A percentile compares a stretch with the other conserved stretches of the same genome.
These are phyloP conservation scores for Cyprinella venusta DNA, from an alignment of 2,797 vertebrate genomes.

Conservation along the genomic window DNA sequence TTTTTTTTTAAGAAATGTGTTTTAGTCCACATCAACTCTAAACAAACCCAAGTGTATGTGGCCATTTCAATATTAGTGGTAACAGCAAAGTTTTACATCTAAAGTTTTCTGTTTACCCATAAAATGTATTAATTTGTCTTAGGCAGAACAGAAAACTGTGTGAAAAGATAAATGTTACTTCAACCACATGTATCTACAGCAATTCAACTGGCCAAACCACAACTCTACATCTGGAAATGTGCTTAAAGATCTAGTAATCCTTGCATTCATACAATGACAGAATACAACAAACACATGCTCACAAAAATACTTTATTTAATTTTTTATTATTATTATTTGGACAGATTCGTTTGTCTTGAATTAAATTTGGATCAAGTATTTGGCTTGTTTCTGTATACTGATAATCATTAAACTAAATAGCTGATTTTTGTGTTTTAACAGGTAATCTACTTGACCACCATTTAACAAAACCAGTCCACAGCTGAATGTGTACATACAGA, in stretches of 20 bases:
- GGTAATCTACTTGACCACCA: neutral
- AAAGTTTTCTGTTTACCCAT: neutral
- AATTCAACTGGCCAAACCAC: neutral
- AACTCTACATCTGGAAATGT: neutral
- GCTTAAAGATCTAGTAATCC: neutral
- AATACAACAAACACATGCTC: neutral
- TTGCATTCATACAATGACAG: neutral
- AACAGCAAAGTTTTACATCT: neutral
- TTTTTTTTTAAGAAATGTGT: too few species aligned
- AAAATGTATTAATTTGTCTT: neutral
- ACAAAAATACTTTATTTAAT: neutral
- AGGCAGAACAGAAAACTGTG: neutral
- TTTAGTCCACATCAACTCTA: too few species aligned
- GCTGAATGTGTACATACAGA: neutral
- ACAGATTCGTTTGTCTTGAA: neutral
- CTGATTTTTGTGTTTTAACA: neutral
- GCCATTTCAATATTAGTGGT: too few species aligned
- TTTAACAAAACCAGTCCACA: neutral
- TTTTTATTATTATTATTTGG: neutral
- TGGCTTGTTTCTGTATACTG: neutral
- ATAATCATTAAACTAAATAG: neutral
- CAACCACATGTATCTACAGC: neutral
- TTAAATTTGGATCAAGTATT: neutral
- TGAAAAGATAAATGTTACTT: conserved; percentile 2
- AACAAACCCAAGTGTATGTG: too few species aligned